phyloP scores from a whole-genome alignment of 2,797 vertebrate species.

The Anguilla marmorata region DNA sequence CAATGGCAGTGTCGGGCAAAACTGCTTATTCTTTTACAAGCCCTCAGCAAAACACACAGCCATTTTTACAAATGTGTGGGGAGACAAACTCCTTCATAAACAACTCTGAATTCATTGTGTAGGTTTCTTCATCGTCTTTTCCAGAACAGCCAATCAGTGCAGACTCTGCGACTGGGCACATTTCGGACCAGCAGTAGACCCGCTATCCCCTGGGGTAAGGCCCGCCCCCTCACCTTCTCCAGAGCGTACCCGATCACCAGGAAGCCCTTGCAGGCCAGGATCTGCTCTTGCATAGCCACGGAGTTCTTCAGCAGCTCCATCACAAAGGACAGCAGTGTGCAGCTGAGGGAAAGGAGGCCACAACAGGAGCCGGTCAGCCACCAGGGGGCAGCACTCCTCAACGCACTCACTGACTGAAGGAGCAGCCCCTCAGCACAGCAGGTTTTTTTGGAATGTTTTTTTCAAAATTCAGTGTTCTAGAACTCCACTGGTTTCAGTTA shows the following conservation, averaged over 20 bases:
- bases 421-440: no score
- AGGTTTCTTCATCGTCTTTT: background rate
- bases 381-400: conserved; percentile 3
- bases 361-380: background rate
- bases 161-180: background rate
- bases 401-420: background rate
- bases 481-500: no score
- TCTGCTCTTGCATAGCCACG: conserved; percentile 98
- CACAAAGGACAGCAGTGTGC: conserved; percentile 89
- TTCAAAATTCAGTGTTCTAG: no score
- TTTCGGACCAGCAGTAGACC: background rate
- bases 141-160: background rate
- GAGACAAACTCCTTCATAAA: background rate
- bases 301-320: conserved; percentile 97
- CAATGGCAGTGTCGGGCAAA: background rate
- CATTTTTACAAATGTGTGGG: background rate
- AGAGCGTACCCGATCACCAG: conserved; percentile 95
- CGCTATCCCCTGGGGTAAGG: no score
- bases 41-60: background rate
- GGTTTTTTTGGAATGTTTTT: no score
- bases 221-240: conserved; percentile 84
- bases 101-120: background rate
- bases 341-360: conserved; percentile 55
- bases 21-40: background rate
- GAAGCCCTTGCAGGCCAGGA: conserved; percentile 96